Base-by-base conservation (phyloP, 1,140 invertebrate species). In the Protaetia brevitarsis region DNA sequence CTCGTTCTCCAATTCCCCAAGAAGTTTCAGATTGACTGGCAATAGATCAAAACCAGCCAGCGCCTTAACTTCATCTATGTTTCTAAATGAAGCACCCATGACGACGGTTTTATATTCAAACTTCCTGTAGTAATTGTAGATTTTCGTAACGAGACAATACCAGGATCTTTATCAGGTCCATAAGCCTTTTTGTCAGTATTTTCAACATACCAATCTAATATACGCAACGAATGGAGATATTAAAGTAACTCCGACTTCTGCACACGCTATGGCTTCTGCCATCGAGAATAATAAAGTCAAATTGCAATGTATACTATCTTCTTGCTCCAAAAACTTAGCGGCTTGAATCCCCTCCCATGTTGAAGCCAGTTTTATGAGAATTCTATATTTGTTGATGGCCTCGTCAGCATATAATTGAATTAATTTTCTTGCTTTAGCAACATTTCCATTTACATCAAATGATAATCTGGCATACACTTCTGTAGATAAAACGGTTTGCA, bases 261-360 rank as follows among this genome's bases (percentile, higher is more conserved):
- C 98, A 82, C 97, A 99, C 23, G 97, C 97, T 28, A 98, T 92
- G 3, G 97, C 97, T 86, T 99, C 96, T 31, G 88, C 88, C 75
- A 98, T 92, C 21, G 93, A 95, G 77, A 99, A 99, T 11, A 99
- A 78, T 3, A 99, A 82, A 0, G 98, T 99, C 78, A 99, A 83
- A 82, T 99, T 99, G 79, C 97, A 99, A 77, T 99, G 97, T 41
- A 99, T 95, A 36, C 90, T 91, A 82, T 98, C 87, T 73, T 97
- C 85, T 73, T 90, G 86, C 79, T 99, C 97, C 66, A 99, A 79
- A 72, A 89, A 88, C 78, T 93, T 93, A 7, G 96, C 97, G 56
- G 97, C 97, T 81, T 98, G 91, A 69, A 99, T 98, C 26, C 97
- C 97, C 85, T 99, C 97, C 97, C 97, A 99, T 0, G 97, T 99